A percentile compares a stretch with the other conserved stretches of the same genome.
These are phyloP conservation scores for Pseudochromis fuscus DNA, from an alignment of 2,797 vertebrate species.

Conservation along the genomic window DNA sequence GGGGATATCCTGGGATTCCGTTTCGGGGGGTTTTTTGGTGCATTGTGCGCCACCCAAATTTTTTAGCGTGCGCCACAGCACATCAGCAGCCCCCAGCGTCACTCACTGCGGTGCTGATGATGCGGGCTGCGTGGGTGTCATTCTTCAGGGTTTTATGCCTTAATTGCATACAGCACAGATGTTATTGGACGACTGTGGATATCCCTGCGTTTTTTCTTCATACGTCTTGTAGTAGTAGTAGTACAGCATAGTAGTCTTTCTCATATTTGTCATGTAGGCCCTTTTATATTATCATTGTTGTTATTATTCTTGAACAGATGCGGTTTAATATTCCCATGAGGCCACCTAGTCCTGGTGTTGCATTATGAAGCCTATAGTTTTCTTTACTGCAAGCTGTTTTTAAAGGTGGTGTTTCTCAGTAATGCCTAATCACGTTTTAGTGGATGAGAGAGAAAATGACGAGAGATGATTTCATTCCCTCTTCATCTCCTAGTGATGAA, in stretches of 20 bases:
- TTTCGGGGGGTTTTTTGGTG: slow-evolving; percentile 76
- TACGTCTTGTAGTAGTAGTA: neutral
- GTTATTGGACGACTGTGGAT: slow-evolving; percentile 3
- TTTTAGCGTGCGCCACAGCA: slow-evolving; percentile 67
- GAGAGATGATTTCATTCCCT: slow-evolving; percentile 29
- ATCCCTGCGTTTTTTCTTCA: neutral
- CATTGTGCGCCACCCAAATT: slow-evolving; percentile 79
- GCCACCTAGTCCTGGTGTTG: slow-evolving; percentile 12
- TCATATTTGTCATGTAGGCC: neutral
- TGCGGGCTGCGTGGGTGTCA: slow-evolving; percentile 71
- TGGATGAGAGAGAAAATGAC: neutral
- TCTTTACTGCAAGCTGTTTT: neutral
- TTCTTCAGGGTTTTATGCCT: slow-evolving; percentile 7
- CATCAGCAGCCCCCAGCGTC: slow-evolving; percentile 44
- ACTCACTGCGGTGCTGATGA: slow-evolving; percentile 74
- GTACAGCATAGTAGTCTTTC: neutral
- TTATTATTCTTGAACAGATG: neutral
- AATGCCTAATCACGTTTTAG: neutral
- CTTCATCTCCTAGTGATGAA: slow-evolving; percentile 67
- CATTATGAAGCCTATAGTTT: slow-evolving; percentile 23
- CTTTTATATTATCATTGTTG: no score
- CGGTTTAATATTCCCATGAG: neutral
- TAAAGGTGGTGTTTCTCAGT: neutral
- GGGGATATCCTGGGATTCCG: slow-evolving; percentile 86
- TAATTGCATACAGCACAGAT: slow-evolving; percentile 37